Evolutionary conservation across 2,888 invertebrate genomes (phyloP).

Genomic region (Neoaliturus tenellus): DNA sequence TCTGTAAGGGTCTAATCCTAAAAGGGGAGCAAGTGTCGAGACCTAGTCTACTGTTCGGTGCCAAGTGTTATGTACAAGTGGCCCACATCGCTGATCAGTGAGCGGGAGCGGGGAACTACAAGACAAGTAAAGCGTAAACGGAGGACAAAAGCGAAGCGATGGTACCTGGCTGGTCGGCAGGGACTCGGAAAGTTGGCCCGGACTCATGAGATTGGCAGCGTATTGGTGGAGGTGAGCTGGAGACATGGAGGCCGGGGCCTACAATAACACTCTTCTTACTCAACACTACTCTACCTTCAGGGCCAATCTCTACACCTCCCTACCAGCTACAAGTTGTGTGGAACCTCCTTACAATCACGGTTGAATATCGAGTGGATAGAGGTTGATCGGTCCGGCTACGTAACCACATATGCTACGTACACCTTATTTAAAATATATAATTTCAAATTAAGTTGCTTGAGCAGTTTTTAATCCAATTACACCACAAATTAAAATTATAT

Average conservation of each 20-base stretch:
- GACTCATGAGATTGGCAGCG: slow-evolving; percentile 75
- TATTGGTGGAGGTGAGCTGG: slow-evolving; percentile 90
- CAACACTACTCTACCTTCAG: slow-evolving; percentile 6
- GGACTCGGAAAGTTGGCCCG: slow-evolving; percentile 83
- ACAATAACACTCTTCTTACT: slow-evolving; percentile 64
- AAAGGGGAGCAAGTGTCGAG: not conserved
- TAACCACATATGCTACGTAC: too few relatives aligned
- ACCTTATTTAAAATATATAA: too few relatives aligned
- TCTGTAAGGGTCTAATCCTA: slow-evolving; percentile 1
- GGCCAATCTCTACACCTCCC: too few relatives aligned
- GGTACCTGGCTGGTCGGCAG: slow-evolving; percentile 86
- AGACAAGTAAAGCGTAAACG: slow-evolving; percentile 21
- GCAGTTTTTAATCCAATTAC: too few relatives aligned
- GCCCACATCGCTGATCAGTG: not conserved
- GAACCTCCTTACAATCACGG: too few relatives aligned
- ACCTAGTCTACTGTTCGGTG: slow-evolving; percentile 7
- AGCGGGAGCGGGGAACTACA: slow-evolving; percentile 17
- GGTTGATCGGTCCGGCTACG: too few relatives aligned
- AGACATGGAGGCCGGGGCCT: slow-evolving; percentile 96
- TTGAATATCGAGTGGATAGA: too few relatives aligned
- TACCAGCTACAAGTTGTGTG: too few relatives aligned
- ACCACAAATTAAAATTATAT: too few relatives aligned
- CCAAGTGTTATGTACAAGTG: slow-evolving; percentile 15
- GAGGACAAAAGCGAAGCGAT: slow-evolving; percentile 16
- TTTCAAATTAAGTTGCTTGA: too few relatives aligned